These are phyloP conservation scores for Campylomormyrus numenius DNA, from an alignment of 2,113 vertebrate species.

Conservation along the genomic window DNA sequence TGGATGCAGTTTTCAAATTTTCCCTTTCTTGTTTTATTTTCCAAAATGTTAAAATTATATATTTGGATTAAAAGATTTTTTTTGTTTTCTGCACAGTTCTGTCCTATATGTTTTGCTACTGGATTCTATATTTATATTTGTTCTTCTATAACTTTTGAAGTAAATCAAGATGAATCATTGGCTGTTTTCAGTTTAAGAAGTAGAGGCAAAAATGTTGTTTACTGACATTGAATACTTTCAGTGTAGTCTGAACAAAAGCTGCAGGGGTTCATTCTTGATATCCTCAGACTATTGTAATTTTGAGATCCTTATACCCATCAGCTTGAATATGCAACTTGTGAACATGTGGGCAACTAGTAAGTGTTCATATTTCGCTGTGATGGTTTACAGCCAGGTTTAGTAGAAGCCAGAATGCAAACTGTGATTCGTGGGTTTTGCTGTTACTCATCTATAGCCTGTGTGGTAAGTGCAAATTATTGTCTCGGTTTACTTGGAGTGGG, in stretches of 20 bases:
- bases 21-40: not conserved
- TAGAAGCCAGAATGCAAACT: slow-evolving; percentile 56
- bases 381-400: slow-evolving; percentile 35
- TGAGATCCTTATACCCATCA: not conserved
- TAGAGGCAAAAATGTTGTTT: not conserved
- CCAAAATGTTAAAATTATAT: not conserved
- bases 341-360: not conserved
- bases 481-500: slow-evolving; percentile 54
- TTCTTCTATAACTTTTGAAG: not conserved
- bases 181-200: not conserved
- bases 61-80: not conserved
- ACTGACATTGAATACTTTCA: not conserved
- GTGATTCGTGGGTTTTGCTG: slow-evolving; percentile 54
- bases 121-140: not conserved
- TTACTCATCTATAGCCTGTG: slow-evolving; percentile 52
- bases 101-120: not conserved
- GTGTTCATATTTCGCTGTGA: not conserved
- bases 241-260: not conserved
- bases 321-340: not conserved
- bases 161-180: not conserved
- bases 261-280: not conserved
- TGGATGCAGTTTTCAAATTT: not conserved
- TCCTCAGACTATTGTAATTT: not conserved
- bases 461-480: slow-evolving; percentile 61
- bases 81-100: not conserved